These are phyloP conservation scores for Arenaria interpres DNA, from an alignment of 2,113 vertebrate genomes.

Conservation along the genomic window DNA sequence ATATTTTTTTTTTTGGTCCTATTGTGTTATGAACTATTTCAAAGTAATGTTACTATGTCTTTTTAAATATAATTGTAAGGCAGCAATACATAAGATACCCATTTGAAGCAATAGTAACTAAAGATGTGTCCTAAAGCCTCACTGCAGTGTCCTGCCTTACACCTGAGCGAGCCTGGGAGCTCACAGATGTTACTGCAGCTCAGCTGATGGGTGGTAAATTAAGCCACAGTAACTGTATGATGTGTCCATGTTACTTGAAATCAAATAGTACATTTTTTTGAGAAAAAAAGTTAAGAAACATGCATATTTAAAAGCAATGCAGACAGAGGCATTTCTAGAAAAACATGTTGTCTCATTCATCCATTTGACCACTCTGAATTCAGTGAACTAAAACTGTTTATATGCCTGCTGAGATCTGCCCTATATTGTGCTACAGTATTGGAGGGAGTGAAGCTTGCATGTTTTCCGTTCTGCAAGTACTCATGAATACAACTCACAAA, in stretches of 20 bases:
- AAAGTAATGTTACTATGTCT: background rate
- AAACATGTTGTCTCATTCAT: background rate
- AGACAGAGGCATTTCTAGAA: background rate
- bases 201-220: background rate
- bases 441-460: background rate
- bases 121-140: background rate
- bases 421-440: background rate
- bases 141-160: background rate
- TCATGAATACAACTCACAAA: background rate
- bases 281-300: background rate
- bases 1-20: background rate
- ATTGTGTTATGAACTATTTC: background rate
- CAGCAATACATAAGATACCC: background rate
- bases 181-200: background rate
- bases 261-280: background rate
- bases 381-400: background rate
- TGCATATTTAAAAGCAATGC: background rate
- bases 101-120: background rate
- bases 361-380: background rate
- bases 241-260: background rate
- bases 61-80: background rate
- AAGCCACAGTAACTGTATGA: background rate
- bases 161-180: background rate
- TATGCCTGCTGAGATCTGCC: constrained; percentile 4
- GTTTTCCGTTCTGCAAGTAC: background rate